Base-by-base conservation (phyloP, 2,113 vertebrate genomes). In the Carlito syrichta region DNA sequence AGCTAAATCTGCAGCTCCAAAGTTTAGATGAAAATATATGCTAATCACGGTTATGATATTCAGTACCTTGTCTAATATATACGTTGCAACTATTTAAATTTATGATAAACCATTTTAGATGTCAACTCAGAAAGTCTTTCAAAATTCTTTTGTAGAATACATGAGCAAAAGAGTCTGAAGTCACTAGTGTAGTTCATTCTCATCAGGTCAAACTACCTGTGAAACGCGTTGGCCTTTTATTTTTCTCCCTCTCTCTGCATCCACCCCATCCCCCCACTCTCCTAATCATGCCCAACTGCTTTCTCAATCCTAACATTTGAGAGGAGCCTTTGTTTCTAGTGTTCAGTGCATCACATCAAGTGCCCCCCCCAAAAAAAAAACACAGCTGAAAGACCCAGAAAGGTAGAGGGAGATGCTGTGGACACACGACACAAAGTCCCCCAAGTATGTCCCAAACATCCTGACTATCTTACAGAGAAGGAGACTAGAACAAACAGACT, bases 21-120 rank as follows among this genome's bases (percentile, higher is more conserved):
- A 79, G 73, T 93, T 95, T 86, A 92, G 82, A 94, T 81, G 89
- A 92, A 94, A 93, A 96, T 84, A 79, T 45, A 83, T 48, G 83
- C 81, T 94, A 96, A 97, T 73, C 69, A 76, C 3, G 14, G 30
- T 16, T 81, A 58, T 84, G 52, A 66, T 96, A 85, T 50, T 82
- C 83, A 91, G 76, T 62, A 73, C 8, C 45, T 85, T 20, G 60
- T 54, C 35, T 88, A 90, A 83, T 68, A 62, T 23, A 43, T 92
- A 71, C 66, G 94, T 94, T 93, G 71, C 62, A 93, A 79, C 50
- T 69, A 85, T 74, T 92, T 91, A 91, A 91, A 96, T 94, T 52
- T 94, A 52, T 62, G 32, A 86, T 68, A 68, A 94, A 96, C 85
- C 94, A 74, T n/a, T 68, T 94, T 78, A 95, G n/a, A 78, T 83